Conservation (phyloP, 2,888 invertebrate species). For the Drosophila recens region DNA sequence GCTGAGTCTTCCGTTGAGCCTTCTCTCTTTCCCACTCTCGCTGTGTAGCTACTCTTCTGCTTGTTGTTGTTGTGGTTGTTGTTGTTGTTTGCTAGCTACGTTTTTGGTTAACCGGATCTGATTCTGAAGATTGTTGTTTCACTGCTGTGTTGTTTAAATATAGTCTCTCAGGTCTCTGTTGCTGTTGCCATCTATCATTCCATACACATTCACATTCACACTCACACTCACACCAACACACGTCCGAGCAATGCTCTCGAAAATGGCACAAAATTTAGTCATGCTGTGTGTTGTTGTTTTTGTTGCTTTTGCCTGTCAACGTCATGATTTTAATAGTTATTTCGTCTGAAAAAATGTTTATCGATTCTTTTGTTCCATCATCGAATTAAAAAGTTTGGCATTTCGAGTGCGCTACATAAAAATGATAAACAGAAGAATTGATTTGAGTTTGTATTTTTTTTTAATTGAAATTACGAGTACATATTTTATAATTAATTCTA, state of each 20-base stretch:
- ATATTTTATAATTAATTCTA: conserved; percentile 5
- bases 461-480: conserved; percentile 11
- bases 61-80: conserved; percentile 25
- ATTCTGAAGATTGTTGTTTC: conserved; percentile 65
- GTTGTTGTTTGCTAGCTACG: conserved; percentile 40
- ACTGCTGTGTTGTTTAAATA: conserved; percentile 53
- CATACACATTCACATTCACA: conserved; percentile 20
- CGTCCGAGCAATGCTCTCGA: conserved; percentile 68
- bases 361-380: conserved; percentile 30
- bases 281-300: conserved; percentile 31
- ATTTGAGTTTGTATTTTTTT: background rate
- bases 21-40: conserved; percentile 20
- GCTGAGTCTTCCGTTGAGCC: conserved; percentile 56
- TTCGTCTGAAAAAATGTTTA: conserved; percentile 29
- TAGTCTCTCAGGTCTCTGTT: conserved; percentile 34
- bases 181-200: conserved; percentile 64
- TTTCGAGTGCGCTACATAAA: conserved; percentile 39
- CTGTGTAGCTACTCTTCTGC: conserved; percentile 27
- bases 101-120: conserved; percentile 79
- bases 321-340: conserved; percentile 59
- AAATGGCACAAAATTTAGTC: conserved; percentile 68
- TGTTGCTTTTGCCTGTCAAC: conserved; percentile 50
- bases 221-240: conserved; percentile 30
- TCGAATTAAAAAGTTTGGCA: conserved; percentile 44
- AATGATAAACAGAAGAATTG: conserved; percentile 19